These are phyloP conservation scores for Scaptomyza polygonia DNA, from an alignment of 2,888 invertebrate genomes.

Conservation along the genomic window DNA sequence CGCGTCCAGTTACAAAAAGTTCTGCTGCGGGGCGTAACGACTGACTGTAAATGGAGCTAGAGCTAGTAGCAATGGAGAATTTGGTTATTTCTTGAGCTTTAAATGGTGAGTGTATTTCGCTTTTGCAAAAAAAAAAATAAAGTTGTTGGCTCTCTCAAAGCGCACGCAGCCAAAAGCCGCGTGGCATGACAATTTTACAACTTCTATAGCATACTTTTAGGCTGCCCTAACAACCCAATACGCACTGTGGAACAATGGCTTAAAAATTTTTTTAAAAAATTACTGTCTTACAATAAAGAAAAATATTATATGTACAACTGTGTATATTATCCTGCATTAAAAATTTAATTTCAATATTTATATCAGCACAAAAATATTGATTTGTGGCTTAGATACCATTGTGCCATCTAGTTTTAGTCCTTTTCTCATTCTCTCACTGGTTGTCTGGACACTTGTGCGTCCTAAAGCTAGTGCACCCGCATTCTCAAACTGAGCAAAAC, in stretches of 20 bases:
- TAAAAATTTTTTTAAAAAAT: neutral
- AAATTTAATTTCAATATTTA: no score
- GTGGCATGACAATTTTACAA: constrained; percentile 49
- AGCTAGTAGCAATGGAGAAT: neutral
- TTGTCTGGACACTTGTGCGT: constrained; percentile 1
- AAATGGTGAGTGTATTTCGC: constrained; percentile 49
- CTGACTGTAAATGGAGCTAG: neutral
- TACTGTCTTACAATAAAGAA: no score
- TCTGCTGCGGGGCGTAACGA: constrained; percentile 7
- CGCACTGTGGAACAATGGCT: constrained; percentile 5
- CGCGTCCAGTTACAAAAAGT: constrained; percentile 48
- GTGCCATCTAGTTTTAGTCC: constrained; percentile 3
- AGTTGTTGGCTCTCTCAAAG: constrained; percentile 4
- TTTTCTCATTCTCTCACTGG: neutral
- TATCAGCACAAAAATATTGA: no score
- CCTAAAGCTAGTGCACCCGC: constrained; percentile 10
- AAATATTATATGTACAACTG: no score
- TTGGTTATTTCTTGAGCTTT: neutral
- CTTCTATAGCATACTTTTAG: constrained; percentile 57
- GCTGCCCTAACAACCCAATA: constrained; percentile 13
- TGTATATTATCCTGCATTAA: no score
- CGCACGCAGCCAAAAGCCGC: constrained; percentile 39
- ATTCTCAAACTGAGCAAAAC: constrained; percentile 35
- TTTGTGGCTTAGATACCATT: no score
- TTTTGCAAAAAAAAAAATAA: constrained; percentile 12